Conservation (phyloP, 2,888 invertebrate species). For the Drosophila limbata region DNA sequence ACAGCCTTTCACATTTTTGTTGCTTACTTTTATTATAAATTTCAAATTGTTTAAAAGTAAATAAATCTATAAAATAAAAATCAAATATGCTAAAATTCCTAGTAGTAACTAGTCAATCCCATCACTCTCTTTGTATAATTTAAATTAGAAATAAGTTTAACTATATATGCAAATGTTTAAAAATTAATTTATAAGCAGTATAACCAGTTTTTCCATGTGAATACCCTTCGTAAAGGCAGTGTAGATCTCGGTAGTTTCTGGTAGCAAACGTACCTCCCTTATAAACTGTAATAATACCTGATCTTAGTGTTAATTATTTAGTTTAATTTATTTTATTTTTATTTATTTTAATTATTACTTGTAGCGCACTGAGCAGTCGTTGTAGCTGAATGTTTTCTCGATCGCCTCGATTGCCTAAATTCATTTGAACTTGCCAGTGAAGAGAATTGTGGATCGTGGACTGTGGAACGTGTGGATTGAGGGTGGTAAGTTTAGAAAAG, state of each 20-base stretch:
- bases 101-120: too few species aligned
- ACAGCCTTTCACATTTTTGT: too few species aligned
- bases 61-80: too few species aligned
- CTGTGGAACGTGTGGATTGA: conserved; percentile 19
- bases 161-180: too few species aligned
- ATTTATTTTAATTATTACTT: neutral
- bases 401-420: conserved; percentile 27
- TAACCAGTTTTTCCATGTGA: neutral
- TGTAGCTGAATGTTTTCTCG: neutral
- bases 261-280: too few species aligned
- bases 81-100: too few species aligned
- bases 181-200: too few species aligned
- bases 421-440: conserved; percentile 38
- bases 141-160: too few species aligned
- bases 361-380: conserved; percentile 41
- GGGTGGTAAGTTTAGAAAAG: conserved; percentile 6
- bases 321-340: neutral
- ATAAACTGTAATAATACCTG: too few species aligned
- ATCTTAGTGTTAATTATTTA: neutral
- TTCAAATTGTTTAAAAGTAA: too few species aligned
- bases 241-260: neutral
- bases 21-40: too few species aligned
- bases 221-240: neutral
- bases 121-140: too few species aligned
- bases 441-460: conserved; percentile 15